Base-by-base conservation (phyloP, 2,888 invertebrate species). In the Cheilosia impressa region DNA sequence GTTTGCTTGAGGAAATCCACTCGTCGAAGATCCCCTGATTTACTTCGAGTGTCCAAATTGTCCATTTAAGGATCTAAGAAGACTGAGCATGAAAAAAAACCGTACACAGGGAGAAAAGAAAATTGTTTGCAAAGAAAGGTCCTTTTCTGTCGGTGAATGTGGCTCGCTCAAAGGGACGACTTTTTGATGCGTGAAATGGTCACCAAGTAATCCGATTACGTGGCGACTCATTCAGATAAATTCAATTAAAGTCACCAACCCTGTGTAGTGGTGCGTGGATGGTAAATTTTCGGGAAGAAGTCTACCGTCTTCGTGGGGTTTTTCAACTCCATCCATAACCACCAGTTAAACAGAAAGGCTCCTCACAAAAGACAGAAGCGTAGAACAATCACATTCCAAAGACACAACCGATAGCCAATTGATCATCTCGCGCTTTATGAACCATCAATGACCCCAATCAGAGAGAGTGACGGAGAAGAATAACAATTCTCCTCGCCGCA, bases 151-250 rank as follows among this genome's bases (percentile, higher is more conserved):
- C 68, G 65, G 22, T 69, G 53, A 58, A 72, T 63, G 53, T 45
- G 58, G 53, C 71, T 47, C 47, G 43, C 24, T 53, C 63, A 76
- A 83, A 79, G 68, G 79, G 68, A 78, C 69, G 79, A 53, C 31
- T 87, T 83, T 66, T 87, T 90, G 90, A 90, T 88, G 91, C 91
- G 89, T 91, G 88, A 90, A 91, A 91, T 90, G 89, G 89, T 88
- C 89, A 89, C 88, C 88, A 87, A 88, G 85, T 91, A 91, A 91
- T 91, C 91, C 90, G 92, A 90, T 91, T 91, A 91, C 88, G 87
- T 88, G 88, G 87, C 88, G 88, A 90, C 75, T 79, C 80, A 76
- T 71, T 84, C 75, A 75, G 43, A 77, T 66, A 13, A 13, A 80
- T 85, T 85, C 80, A 80, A 85, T 80, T 85, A 85, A 80, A 85